phyloP scores from a whole-genome alignment of 2,797 vertebrate genomes.

The Crossoptilon crossoptilon region DNA sequence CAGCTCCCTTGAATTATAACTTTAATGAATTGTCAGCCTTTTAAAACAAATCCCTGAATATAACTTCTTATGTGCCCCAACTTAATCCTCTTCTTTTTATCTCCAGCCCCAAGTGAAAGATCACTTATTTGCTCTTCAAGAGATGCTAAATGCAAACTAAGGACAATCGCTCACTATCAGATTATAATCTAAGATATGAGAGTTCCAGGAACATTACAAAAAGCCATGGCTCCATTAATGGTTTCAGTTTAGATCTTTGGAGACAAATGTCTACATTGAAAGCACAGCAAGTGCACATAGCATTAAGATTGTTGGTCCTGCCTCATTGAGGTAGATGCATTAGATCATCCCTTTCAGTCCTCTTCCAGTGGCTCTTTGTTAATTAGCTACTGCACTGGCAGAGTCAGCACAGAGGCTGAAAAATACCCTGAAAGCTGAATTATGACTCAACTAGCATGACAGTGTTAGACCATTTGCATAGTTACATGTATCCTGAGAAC shows the following conservation, averaged over 20 bases:
- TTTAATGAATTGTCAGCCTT: not conserved
- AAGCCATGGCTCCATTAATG: not conserved
- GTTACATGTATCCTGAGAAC: not conserved
- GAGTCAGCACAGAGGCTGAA: not conserved
- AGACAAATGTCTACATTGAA: not conserved
- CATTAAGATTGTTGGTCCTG: not conserved
- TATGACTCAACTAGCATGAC: not conserved
- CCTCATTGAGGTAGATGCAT: not conserved
- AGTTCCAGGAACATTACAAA: not conserved
- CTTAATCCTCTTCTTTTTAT: not conserved
- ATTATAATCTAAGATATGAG: not conserved
- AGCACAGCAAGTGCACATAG: not conserved
- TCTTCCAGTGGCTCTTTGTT: not conserved
- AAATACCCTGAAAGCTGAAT: not conserved
- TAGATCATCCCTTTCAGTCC: not conserved
- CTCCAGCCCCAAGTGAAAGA: not conserved
- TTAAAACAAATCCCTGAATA: not conserved
- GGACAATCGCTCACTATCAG: not conserved
- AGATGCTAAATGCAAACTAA: not conserved
- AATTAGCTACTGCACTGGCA: not conserved
- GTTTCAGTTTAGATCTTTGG: not conserved
- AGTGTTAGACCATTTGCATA: not conserved
- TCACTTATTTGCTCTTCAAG: not conserved
- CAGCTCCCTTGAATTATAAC: not conserved
- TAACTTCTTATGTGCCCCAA: not conserved